Percentiles rank a stretch among this genome's conserved stretches.
phyloP scores from a whole-genome alignment of 1,140 invertebrate species.

The Drosophila quadrilineata region DNA sequence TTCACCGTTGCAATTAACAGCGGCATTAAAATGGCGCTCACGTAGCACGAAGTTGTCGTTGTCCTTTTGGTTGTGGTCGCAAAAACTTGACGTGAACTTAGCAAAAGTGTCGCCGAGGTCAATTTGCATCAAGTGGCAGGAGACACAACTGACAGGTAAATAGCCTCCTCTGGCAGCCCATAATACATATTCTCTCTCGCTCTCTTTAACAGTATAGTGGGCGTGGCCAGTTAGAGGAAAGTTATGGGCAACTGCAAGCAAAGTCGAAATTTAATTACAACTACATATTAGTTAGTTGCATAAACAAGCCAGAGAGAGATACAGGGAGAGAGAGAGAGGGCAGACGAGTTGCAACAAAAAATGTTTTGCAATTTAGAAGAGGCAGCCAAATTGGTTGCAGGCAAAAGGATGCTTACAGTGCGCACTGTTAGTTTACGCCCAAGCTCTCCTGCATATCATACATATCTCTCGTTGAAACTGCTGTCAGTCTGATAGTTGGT shows the following conservation, averaged over 20 bases:
- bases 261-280: slow-evolving; percentile 71
- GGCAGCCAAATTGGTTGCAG: slow-evolving; percentile 56
- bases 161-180: background rate
- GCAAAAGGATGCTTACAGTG: slow-evolving; percentile 1
- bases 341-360: background rate
- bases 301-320: slow-evolving; percentile 49
- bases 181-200: background rate
- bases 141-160: slow-evolving; percentile 36
- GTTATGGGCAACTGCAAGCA: slow-evolving; percentile 4
- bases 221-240: background rate
- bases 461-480: slow-evolving; percentile 20
- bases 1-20: slow-evolving; percentile 13
- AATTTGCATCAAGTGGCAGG: slow-evolving; percentile 36
- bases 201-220: background rate
- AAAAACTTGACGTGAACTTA: slow-evolving; percentile 15
- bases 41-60: slow-evolving; percentile 13
- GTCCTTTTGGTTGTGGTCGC: too few relatives aligned
- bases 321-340: background rate
- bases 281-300: slow-evolving; percentile 74
- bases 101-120: slow-evolving; percentile 26
- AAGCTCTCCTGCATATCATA: too few relatives aligned
- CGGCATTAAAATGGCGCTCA: slow-evolving; percentile 19
- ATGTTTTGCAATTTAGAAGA: slow-evolving; percentile 55
- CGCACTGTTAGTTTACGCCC: slow-evolving; percentile 6
- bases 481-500: slow-evolving; percentile 40